Conservation (phyloP, 1,140 invertebrate genomes). For the Orussus abietinus region DNA sequence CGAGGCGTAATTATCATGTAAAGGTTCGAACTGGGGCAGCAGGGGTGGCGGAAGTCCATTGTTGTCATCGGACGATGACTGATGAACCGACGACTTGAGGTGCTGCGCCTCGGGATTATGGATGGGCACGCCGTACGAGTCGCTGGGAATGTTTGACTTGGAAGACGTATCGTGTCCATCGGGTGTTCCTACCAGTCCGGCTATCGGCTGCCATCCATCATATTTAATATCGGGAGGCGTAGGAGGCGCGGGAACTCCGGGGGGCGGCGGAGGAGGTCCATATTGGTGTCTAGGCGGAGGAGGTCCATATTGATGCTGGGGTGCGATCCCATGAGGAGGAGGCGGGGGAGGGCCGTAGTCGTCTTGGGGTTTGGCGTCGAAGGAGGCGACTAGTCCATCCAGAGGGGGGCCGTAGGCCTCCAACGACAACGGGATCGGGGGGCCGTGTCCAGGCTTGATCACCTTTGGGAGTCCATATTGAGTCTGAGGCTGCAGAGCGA, state of each 20-base stretch:
- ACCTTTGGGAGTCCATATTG: constrained; percentile 10
- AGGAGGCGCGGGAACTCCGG: constrained; percentile 67
- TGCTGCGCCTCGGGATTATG: constrained; percentile 44
- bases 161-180: constrained; percentile 22
- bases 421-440: constrained; percentile 38
- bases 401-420: constrained; percentile 44
- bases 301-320: constrained; percentile 41
- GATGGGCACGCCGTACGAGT: constrained; percentile 48
- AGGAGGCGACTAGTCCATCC: constrained; percentile 50
- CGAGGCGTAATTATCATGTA: constrained; percentile 34
- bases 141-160: constrained; percentile 38
- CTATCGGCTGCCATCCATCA: constrained; percentile 80
- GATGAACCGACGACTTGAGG: constrained; percentile 38
- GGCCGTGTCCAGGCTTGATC: constrained; percentile 32
- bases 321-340: constrained; percentile 17
- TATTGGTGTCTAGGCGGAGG: constrained; percentile 49
- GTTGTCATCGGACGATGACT: constrained; percentile 30
- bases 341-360: constrained; percentile 50
- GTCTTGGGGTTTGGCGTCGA: constrained; percentile 46
- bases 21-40: constrained; percentile 41
- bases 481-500: constrained; percentile 38
- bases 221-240: constrained; percentile 73
- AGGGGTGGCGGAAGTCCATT: constrained; percentile 50
- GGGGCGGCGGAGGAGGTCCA: constrained; percentile 57
- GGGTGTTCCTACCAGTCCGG: constrained; percentile 55